Base-by-base conservation (phyloP, 2,888 invertebrate species). In the Cinara cedri region DNA sequence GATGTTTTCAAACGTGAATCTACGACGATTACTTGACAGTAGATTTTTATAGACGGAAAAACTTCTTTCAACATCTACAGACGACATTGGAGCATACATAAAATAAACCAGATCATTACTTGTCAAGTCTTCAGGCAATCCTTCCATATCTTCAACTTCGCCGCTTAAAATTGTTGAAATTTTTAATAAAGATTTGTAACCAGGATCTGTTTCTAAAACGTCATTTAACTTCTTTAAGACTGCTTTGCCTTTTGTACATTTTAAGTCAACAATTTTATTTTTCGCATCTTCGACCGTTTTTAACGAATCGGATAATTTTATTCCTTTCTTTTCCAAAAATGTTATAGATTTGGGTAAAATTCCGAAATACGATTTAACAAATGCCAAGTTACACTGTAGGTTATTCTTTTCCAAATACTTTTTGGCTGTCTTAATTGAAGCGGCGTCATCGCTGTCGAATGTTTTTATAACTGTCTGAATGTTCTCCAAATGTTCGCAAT, bases 401-500 rank as follows among this genome's bases (percentile, higher is more conserved):
- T 57, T 49, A 24, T 54, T 46, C 55, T 72, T 72, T 8, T 26
- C 34, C 72, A 72, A 34, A n/a, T 57, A 34, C 9, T 13, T 14
- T 44, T 72, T 55, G 10, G 57, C 72, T 21, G 13, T 34, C 55
- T 72, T 72, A 26, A 72, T 49, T 19, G 74, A 62, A 14, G 16
- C 42, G 8, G 51, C 34, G 24, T 63, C 63, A 62, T 74, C 63
- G 14, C n/a, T 21, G 21, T 74, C 62, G 24, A 74, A 44, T n/a
- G 62, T 62, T 49, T 74, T 46, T 62, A 74, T 49, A 34, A 74
- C 60, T 42, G 46, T n/a, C 34, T n/a, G 21, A 14, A 74, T 63
- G 24, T 62, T 62, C 14, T 34, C 55, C 24, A 44, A 75, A 63
- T 75, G 19, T 24, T 63, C 65, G 21, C 24, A 63, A 42, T 75